These are phyloP conservation scores for Misgurnus anguillicaudatus DNA, from an alignment of 2,113 vertebrate genomes.

Conservation along the genomic window DNA sequence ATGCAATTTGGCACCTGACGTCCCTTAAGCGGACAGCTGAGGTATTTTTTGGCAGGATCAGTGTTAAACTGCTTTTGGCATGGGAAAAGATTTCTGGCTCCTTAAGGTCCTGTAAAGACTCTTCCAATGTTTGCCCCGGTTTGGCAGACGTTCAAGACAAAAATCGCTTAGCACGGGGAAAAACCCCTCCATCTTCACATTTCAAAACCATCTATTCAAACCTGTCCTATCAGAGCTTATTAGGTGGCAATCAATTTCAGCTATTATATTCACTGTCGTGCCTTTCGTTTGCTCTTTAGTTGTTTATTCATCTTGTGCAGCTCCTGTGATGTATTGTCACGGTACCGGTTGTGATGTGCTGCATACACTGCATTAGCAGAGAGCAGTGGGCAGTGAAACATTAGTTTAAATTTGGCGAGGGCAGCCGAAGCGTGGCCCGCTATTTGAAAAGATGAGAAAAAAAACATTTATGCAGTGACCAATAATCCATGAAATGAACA, in stretches of 20 bases:
- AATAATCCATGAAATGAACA: slow-evolving; percentile 67
- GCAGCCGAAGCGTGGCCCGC: slow-evolving; percentile 11
- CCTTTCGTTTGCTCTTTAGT: background rate
- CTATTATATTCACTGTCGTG: slow-evolving; percentile 16
- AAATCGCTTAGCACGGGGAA: background rate
- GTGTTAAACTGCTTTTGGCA: background rate
- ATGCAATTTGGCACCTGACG: background rate
- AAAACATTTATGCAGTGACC: slow-evolving; percentile 50
- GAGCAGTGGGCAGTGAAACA: background rate
- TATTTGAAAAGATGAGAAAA: slow-evolving; percentile 37
- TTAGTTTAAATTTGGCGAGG: slow-evolving; percentile 33
- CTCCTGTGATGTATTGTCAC: slow-evolving; percentile 44
- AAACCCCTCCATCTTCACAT: background rate
- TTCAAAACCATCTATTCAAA: background rate
- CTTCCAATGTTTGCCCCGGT: slow-evolving; percentile 8
- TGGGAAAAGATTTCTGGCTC: slow-evolving; percentile 18
- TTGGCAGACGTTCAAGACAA: background rate
- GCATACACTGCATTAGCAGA: slow-evolving; percentile 1
- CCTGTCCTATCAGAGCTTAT: background rate
- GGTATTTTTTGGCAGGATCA: slow-evolving; percentile 1
- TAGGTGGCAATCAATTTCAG: slow-evolving; percentile 10
- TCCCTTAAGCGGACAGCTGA: background rate
- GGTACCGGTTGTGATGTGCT: slow-evolving; percentile 38
- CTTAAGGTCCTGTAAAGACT: too few species aligned
- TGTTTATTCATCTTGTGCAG: slow-evolving; percentile 31